phyloP scores from a whole-genome alignment of 2,113 vertebrate genomes.

The Limanda limanda region DNA sequence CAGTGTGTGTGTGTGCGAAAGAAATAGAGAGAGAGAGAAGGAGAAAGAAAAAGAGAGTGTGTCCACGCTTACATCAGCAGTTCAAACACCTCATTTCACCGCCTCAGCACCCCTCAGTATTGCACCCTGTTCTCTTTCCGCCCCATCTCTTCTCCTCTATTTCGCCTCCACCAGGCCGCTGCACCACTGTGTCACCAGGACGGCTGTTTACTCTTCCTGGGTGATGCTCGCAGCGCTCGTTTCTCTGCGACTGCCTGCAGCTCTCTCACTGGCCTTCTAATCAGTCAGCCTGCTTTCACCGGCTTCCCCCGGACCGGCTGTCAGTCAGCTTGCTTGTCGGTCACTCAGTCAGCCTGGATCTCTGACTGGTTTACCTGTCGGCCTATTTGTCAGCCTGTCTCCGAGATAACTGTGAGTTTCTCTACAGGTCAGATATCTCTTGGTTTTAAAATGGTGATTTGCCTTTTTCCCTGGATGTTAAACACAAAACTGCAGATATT shows the following conservation, averaged over 20 bases:
- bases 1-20: slow-evolving; percentile 8
- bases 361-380: slow-evolving; percentile 9
- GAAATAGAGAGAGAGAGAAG: background rate
- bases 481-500: background rate
- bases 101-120: slow-evolving; percentile 79
- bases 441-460: background rate
- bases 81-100: slow-evolving; percentile 75
- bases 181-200: slow-evolving; percentile 50
- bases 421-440: background rate
- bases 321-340: slow-evolving; percentile 23
- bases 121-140: slow-evolving; percentile 70
- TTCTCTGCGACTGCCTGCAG: slow-evolving; percentile 35
- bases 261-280: slow-evolving; percentile 31
- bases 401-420: background rate
- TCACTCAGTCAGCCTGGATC: slow-evolving; percentile 36
- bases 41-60: slow-evolving; percentile 54
- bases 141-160: slow-evolving; percentile 69
- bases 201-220: slow-evolving; percentile 56
- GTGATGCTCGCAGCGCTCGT: slow-evolving; percentile 31
- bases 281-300: slow-evolving; percentile 32
- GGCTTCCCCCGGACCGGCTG: slow-evolving; percentile 32
- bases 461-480: background rate
- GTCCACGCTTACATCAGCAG: slow-evolving; percentile 78
- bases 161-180: slow-evolving; percentile 45
- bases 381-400: slow-evolving; percentile 14